phyloP scores from a whole-genome alignment of 2,113 vertebrate species.

The Sciurus niger region DNA sequence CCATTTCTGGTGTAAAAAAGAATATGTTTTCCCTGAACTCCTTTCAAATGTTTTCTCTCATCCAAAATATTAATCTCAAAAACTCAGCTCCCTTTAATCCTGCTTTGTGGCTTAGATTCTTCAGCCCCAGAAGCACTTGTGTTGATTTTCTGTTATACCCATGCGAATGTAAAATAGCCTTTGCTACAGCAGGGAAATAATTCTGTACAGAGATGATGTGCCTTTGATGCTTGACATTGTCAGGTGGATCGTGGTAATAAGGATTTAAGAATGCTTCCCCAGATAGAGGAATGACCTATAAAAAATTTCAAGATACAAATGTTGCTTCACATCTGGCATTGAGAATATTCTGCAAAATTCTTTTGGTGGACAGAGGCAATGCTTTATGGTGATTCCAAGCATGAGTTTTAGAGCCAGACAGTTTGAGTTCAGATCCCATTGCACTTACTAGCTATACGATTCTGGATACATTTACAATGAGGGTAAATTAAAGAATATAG shows the following conservation, averaged over 20 bases:
- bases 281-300: background rate
- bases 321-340: conserved; percentile 15
- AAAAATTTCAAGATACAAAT: background rate
- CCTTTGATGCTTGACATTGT: background rate
- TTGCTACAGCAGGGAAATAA: conserved; percentile 29
- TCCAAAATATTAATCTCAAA: conserved; percentile 62
- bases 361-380: conserved; percentile 36
- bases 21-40: conserved; percentile 15
- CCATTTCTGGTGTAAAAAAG: background rate
- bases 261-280: background rate
- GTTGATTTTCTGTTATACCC: conserved; percentile 3
- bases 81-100: conserved; percentile 72
- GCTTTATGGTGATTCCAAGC: background rate
- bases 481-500: background rate
- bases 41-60: conserved; percentile 69
- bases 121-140: background rate
- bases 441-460: background rate
- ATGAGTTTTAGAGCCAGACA: background rate
- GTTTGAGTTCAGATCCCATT: background rate
- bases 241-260: background rate
- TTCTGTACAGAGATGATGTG: background rate
- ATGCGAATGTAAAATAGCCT: conserved; percentile 32
- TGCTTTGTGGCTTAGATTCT: conserved; percentile 69
- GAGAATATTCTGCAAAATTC: background rate
- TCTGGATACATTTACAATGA: background rate